These are phyloP conservation scores for Disparrhopalites patrizii DNA, from an alignment of 2,888 invertebrate species.

Conservation along the genomic window DNA sequence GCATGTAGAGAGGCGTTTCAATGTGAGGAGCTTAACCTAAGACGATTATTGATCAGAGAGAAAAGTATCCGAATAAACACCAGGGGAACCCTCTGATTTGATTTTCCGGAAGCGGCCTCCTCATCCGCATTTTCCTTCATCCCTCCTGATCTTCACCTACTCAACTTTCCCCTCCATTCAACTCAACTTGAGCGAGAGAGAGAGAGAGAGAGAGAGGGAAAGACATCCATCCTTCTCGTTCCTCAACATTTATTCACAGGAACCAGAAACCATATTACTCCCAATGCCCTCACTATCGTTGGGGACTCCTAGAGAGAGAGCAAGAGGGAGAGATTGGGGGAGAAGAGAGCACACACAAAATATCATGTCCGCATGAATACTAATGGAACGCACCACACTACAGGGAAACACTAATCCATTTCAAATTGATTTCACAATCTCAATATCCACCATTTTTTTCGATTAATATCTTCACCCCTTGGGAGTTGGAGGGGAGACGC, in stretches of 20 bases:
- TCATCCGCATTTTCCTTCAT: constrained; percentile 15
- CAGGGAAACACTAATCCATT: neutral
- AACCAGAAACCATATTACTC: neutral
- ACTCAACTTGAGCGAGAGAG: neutral
- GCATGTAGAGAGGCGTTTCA: neutral
- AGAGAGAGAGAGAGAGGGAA: neutral
- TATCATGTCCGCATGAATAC: constrained; percentile 8
- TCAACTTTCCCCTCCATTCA: constrained; percentile 24
- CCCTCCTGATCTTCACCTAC: constrained; percentile 18
- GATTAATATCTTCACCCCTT: too few relatives aligned
- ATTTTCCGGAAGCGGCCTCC: constrained; percentile 20
- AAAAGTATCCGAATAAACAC: constrained; percentile 16
- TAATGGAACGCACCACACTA: neutral
- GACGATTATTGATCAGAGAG: constrained; percentile 19
- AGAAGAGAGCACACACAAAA: too few relatives aligned
- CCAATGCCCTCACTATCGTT: too few relatives aligned
- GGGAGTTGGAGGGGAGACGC: too few relatives aligned
- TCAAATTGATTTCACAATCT: neutral
- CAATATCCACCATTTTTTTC: neutral
- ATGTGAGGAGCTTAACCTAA: constrained; percentile 10
- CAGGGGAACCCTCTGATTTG: constrained; percentile 24
- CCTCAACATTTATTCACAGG: neutral
- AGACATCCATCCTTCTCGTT: constrained; percentile 15
- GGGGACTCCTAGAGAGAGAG: too few relatives aligned
- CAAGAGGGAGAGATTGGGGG: too few relatives aligned